Conservation (phyloP, 37 sponge, comb jelly and placozoan species). For the Hexactinellida sp. region DNA sequence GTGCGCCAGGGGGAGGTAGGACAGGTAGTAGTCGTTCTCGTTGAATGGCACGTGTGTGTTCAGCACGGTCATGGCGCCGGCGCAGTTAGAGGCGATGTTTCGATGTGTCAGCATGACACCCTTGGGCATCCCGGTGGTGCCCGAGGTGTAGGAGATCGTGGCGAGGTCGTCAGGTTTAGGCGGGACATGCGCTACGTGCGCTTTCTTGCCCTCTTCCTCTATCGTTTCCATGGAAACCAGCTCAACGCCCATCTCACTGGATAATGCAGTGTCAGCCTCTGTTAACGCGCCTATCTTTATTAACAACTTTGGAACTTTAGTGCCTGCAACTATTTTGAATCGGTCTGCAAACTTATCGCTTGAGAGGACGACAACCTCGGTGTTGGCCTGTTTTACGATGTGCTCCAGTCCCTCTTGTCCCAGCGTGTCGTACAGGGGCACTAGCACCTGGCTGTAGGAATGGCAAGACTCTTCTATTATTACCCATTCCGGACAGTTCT, state of each 20-base stretch:
- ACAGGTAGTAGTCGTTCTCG: conserved; percentile 55
- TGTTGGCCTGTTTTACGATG: conserved; percentile 39
- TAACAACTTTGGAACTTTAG: neutral
- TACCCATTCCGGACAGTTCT: conserved; percentile 71
- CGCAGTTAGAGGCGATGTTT: conserved; percentile 35
- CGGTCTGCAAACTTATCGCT: neutral
- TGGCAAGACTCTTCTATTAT: conserved; percentile 59
- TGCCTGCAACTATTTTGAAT: neutral
- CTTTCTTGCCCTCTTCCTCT: neutral
- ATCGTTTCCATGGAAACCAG: neutral
- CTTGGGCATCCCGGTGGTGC: conserved; percentile 82
- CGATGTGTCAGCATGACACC: conserved; percentile 78
- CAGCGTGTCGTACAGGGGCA: conserved; percentile 94
- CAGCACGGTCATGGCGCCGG: conserved; percentile 21
- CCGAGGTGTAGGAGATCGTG: conserved; percentile 94
- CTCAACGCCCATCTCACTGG: neutral
- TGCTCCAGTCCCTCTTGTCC: conserved; percentile 74
- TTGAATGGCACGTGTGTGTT: neutral
- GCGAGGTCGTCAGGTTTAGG: conserved; percentile 48
- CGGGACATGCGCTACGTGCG: neutral
- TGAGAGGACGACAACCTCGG: neutral
- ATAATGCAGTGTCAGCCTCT: neutral
- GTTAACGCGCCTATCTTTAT: neutral
- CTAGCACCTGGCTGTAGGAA: conserved; percentile 60
- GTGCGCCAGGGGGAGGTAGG: conserved; percentile 92